These are phyloP conservation scores for Syritta pipiens DNA, from an alignment of 2,888 invertebrate species.

Conservation along the genomic window DNA sequence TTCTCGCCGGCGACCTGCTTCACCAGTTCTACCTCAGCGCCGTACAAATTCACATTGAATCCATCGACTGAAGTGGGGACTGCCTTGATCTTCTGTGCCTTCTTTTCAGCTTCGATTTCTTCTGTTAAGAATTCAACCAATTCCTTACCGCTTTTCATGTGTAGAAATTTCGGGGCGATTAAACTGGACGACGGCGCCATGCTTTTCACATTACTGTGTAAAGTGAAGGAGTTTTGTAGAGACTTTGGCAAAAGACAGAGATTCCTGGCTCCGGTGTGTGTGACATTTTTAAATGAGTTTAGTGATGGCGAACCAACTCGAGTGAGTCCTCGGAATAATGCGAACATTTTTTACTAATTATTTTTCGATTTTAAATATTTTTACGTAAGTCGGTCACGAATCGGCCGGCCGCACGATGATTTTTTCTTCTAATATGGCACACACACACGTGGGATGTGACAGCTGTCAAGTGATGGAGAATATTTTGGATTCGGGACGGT, in stretches of 20 bases:
- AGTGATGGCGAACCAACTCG: constrained; percentile 27
- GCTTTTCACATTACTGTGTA: constrained; percentile 12
- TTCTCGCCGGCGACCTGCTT: constrained; percentile 86
- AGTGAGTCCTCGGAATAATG: constrained; percentile 36
- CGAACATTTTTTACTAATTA: constrained; percentile 47
- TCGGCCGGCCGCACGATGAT: constrained; percentile 15
- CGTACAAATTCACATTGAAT: constrained; percentile 88
- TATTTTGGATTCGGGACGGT: not conserved
- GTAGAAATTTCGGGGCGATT: too few relatives aligned
- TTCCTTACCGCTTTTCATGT: constrained; percentile 80
- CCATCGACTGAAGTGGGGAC: constrained; percentile 89
- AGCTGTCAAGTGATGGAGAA: not conserved
- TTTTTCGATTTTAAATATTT: constrained; percentile 26
- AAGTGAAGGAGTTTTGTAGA: constrained; percentile 12
- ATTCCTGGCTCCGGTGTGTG: constrained; percentile 31
- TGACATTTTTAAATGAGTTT: constrained; percentile 33
- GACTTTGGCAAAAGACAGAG: constrained; percentile 30
- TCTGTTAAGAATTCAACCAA: constrained; percentile 94
- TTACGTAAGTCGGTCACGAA: constrained; percentile 50
- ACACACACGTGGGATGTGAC: constrained; percentile 39
- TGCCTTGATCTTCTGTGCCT: constrained; percentile 87
- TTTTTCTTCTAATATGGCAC: constrained; percentile 27
- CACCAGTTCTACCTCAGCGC: constrained; percentile 90
- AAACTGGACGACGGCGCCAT: too few relatives aligned
- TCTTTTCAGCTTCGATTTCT: constrained; percentile 95